A percentile compares a stretch with the other conserved stretches of the same genome.
phyloP scores from a whole-genome alignment of 2,113 vertebrate genomes.

The Polyodon spathula region DNA sequence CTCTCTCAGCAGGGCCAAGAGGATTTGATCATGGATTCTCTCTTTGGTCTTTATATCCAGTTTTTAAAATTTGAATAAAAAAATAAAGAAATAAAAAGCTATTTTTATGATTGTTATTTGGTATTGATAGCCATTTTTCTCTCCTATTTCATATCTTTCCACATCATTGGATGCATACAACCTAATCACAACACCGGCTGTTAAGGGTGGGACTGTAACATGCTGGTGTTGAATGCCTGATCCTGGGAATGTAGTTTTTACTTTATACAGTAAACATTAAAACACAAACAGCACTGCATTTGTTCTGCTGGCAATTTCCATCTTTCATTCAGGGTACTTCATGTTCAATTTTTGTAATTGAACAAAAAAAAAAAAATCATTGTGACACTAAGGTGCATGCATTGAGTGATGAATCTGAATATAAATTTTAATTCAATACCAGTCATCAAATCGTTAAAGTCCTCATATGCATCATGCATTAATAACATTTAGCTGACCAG shows the following conservation, averaged over 20 bases:
- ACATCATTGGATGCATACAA: constrained; percentile 46
- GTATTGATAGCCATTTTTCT: constrained; percentile 55
- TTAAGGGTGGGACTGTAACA: constrained; percentile 34
- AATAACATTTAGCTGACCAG: no score
- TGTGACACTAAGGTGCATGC: background rate
- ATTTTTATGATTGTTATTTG: constrained; percentile 45
- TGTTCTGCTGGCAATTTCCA: constrained; percentile 23
- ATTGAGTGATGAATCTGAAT: no score
- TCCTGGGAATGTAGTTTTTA: no score
- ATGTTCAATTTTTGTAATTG: no score
- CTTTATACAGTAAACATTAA: no score
- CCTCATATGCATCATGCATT: no score
- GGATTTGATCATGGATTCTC: background rate
- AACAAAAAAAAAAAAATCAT: no score
- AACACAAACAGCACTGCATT: constrained; percentile 32
- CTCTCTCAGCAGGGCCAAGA: background rate
- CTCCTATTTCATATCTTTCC: constrained; percentile 48
- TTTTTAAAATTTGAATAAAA: background rate
- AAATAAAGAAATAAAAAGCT: no score
- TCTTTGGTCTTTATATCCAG: background rate
- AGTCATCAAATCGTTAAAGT: no score
- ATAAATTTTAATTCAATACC: no score
- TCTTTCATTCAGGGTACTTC: constrained; percentile 11
- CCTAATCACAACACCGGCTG: constrained; percentile 55
- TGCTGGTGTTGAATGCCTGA: no score